Percentiles rank a stretch among this genome's conserved stretches.
Evolutionary conservation across 2,888 invertebrate genomes (phyloP).

Genomic region (Masnerella sp.): DNA sequence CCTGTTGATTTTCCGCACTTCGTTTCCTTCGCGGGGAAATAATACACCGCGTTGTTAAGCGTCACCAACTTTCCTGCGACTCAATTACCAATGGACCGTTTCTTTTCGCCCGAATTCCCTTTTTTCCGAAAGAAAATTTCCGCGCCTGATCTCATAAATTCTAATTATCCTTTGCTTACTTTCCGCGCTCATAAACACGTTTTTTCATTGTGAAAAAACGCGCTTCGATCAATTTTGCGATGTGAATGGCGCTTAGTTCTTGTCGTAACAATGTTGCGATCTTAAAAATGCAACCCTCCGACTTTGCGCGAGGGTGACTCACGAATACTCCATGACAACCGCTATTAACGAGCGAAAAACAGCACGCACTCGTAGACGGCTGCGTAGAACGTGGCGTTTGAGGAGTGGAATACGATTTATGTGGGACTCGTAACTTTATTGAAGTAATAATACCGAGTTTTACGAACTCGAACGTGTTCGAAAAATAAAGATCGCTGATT

Average conservation of each 20-base stretch:
- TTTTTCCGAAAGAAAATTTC: constrained; percentile 22
- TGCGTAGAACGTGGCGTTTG: neutral
- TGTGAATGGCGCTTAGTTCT: constrained; percentile 15
- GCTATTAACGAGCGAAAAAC: constrained; percentile 45
- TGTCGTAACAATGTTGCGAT: constrained; percentile 30
- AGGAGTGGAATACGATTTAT: constrained; percentile 7
- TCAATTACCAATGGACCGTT: constrained; percentile 48
- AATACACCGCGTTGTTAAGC: constrained; percentile 52
- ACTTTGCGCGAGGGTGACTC: constrained; percentile 36
- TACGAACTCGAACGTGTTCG: too few species aligned
- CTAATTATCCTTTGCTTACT: too few species aligned
- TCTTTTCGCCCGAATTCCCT: constrained; percentile 33
- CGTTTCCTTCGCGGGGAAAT: constrained; percentile 44
- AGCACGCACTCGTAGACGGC: constrained; percentile 15
- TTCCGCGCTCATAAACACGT: too few species aligned
- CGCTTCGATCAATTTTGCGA: constrained; percentile 9
- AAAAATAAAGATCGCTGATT: too few species aligned
- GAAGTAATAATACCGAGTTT: too few species aligned
- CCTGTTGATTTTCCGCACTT: constrained; percentile 51
- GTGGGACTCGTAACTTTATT: too few species aligned
- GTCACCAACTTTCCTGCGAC: constrained; percentile 45
- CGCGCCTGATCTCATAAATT: too few species aligned
- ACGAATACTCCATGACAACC: constrained; percentile 38
- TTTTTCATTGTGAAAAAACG: neutral
- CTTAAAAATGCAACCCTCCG: constrained; percentile 49